phyloP scores from a whole-genome alignment of 2,888 invertebrate genomes.

The Lithophane semibrunnea region DNA sequence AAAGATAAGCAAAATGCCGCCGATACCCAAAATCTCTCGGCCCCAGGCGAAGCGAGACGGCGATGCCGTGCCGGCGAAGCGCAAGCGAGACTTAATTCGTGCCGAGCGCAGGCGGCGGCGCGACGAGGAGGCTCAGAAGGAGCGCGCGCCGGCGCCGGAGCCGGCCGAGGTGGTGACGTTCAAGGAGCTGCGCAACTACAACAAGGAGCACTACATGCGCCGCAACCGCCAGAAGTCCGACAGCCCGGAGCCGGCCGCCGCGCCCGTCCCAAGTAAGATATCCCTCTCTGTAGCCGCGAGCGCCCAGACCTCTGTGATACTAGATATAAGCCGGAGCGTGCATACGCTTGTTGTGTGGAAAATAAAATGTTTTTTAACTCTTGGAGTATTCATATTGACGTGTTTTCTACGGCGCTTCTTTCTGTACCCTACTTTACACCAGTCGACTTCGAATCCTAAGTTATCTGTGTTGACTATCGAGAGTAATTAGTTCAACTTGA shows the following conservation, averaged over 20 bases:
- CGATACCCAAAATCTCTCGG: conserved; percentile 82
- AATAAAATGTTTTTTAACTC: conserved; percentile 87
- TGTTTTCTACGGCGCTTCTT: conserved; percentile 75
- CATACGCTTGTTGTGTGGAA: conserved; percentile 78
- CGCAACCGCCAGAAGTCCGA: conserved; percentile 91
- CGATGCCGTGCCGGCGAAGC: conserved; percentile 61
- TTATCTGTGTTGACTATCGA: conserved; percentile 58
- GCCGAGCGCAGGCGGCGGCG: conserved; percentile 58
- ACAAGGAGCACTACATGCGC: conserved; percentile 92
- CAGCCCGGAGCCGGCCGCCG: conserved; percentile 86
- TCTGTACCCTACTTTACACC: conserved; percentile 79
- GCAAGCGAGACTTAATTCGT: conserved; percentile 50
- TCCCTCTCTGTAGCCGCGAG: conserved; percentile 65
- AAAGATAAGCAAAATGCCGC: conserved; percentile 83
- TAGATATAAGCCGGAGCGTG: conserved; percentile 78
- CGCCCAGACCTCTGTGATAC: conserved; percentile 76
- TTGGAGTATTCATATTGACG: conserved; percentile 87
- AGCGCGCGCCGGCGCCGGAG: conserved; percentile 64
- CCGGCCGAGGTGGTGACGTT: conserved; percentile 79
- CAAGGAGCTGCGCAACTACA: conserved; percentile 90
- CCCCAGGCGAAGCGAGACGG: conserved; percentile 61
- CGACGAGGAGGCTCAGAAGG: conserved; percentile 72
- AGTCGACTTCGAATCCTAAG: conserved; percentile 16
- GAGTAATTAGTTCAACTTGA: conserved; percentile 42
- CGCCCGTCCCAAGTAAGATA: conserved; percentile 87